Base-by-base conservation (phyloP, 2,888 invertebrate genomes). In the Empis livida region DNA sequence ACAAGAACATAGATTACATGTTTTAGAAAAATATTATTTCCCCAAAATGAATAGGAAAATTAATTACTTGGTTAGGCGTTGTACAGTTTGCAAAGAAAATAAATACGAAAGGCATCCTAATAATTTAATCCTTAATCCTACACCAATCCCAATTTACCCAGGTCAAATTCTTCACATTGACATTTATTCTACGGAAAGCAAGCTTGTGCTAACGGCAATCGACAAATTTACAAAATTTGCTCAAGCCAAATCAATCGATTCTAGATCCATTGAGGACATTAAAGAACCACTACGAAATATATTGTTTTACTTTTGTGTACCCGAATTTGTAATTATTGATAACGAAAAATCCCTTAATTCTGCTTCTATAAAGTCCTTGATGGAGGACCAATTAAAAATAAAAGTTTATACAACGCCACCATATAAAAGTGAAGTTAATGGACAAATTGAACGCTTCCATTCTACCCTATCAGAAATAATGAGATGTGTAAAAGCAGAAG, bases 221-320 rank as follows among this genome's bases (percentile, higher is more conserved):
- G 51, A 51, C 23, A 53, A 53, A 46, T 50, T 53, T 16, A 46
- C 50, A 1, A 51, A 50, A 39, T 51, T 47, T 16, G 51, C 48
- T 13, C 43, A 49, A 38, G 45, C 30, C 4, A 48, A 31, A 30
- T 13, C 39, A 20, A 13, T 48, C 6, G 35, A 43, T 23, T 48
- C 51, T 15, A 44, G 45, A 31, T 30, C 49, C 3, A 46, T 43
- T 4, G 46, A 46, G 30, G 49, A 52, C 32, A 42, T 51, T 8
- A 49, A 46, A 45, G 14, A 48, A 35, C 51, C 50, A 1, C 42
- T 53, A 13, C 42, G 50, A 20, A 20, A 20, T 20, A 50, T 42
- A 53, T 51, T 20, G n/a, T n/a, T n/a, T n/a, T n/a, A n/a, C n/a
- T n/a, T n/a, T n/a, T n/a, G n/a, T n/a, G n/a, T n/a, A n/a, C n/a